Evolutionary conservation across 2,797 vertebrate genomes (phyloP).

Genomic region (Moxostoma hubbsi): DNA sequence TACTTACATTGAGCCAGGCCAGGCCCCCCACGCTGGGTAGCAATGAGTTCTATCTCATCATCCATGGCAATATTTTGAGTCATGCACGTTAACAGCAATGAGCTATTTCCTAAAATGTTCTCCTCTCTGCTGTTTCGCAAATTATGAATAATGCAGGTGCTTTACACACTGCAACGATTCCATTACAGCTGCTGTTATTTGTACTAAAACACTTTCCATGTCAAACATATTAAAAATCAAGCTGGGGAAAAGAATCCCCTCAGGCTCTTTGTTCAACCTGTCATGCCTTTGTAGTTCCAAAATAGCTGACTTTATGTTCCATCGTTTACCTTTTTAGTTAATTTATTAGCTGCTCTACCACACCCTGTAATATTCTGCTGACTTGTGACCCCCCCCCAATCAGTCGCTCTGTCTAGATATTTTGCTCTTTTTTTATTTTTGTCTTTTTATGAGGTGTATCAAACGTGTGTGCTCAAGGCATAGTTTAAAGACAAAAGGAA

Average conservation of each 20-base stretch:
- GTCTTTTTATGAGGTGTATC: slow-evolving; percentile 65
- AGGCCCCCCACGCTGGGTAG: slow-evolving; percentile 29
- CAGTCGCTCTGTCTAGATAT: slow-evolving; percentile 65
- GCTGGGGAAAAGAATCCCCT: slow-evolving; percentile 87
- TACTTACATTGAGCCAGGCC: slow-evolving; percentile 43
- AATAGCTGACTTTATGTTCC: slow-evolving; percentile 81
- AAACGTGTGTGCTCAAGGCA: slow-evolving; percentile 53
- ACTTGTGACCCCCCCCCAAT: slow-evolving; percentile 67
- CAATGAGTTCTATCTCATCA: slow-evolving; percentile 48
- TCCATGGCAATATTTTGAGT: slow-evolving; percentile 45
- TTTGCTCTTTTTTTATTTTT: slow-evolving; percentile 53
- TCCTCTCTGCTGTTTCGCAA: slow-evolving; percentile 72
- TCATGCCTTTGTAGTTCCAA: slow-evolving; percentile 90
- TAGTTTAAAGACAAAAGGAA: slow-evolving; percentile 59
- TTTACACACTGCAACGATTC: slow-evolving; percentile 85
- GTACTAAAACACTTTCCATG: slow-evolving; percentile 94
- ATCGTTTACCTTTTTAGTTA: slow-evolving; percentile 82
- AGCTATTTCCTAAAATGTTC: slow-evolving; percentile 69
- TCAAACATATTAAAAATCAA: slow-evolving; percentile 90
- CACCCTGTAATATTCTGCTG: slow-evolving; percentile 85
- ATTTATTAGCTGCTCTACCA: slow-evolving; percentile 88
- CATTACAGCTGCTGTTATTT: slow-evolving; percentile 94
- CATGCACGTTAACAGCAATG: slow-evolving; percentile 64
- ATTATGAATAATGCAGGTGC: slow-evolving; percentile 93
- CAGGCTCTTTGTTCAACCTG: slow-evolving; percentile 93